Evolutionary conservation across 37 sponge, comb jelly and placozoan genomes (phyloP), one percentile per base, ranked within the genome.

Genomic region (Oopsacas minuta): DNA sequence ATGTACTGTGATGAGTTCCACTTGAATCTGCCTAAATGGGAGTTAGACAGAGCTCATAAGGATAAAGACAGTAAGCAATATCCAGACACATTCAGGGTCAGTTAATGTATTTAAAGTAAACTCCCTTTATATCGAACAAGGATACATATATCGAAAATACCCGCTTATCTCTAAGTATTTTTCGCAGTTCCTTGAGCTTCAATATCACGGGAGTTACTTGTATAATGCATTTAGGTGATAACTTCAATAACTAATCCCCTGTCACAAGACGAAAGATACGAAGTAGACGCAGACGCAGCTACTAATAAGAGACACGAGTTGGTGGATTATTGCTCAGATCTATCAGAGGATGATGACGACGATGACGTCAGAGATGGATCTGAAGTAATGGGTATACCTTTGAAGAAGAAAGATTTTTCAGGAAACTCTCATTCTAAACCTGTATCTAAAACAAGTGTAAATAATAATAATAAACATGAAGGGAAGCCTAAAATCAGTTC

Each of bases 31-130:
- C 89, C 92, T 20, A 87, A 90, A 61, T 49, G 86, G 0, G 96
- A 96, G 82, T 81, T 93, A 23, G 96, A 96, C 83, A 91, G 91
- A 37, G 94, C 94, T 8, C 93, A 96, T 85, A 96, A 96, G 46
- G 96, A 96, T 85, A 96, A 96, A 83, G 75, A 61, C 28, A 32
- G 75, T 34, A 61, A 61, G 22, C 75, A 61, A 34, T 61, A 61
- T 12, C 75, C 75, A 12, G 75, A 61, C 75, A 25, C 75, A 61
- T 61, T 61, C 75, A 61, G 75, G 75, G 75, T 61, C 5, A 61
- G 75, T 61, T 20, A 3, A n/a, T n/a, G n/a, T n/a, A n/a, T n/a
- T n/a, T n/a, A n/a, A n/a, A n/a, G n/a, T n/a, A n/a, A n/a, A n/a
- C n/a, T n/a, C n/a, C n/a, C n/a, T n/a, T n/a, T n/a, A n/a, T n/a